Evolutionary conservation across 2,113 vertebrate genomes (phyloP).

Genomic region (Spea bombifrons): DNA sequence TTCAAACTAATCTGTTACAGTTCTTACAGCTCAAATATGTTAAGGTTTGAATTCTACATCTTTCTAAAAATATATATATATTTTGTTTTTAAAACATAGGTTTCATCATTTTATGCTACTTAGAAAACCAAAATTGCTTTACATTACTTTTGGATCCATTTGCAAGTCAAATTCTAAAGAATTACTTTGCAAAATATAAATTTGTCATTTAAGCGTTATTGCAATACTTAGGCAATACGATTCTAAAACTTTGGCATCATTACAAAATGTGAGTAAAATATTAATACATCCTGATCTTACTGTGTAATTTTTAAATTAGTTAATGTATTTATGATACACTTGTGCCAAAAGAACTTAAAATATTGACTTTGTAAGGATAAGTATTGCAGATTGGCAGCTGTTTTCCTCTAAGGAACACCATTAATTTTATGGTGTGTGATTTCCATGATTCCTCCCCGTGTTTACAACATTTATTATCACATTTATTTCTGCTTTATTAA

Average conservation of each 20-base stretch:
- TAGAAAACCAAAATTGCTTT: too few relatives aligned
- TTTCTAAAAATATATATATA: conserved; percentile 14
- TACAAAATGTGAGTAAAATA: background rate
- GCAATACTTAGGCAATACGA: too few relatives aligned
- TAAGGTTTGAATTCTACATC: conserved; percentile 17
- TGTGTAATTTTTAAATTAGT: conserved; percentile 1
- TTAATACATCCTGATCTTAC: background rate
- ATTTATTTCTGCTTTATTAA: background rate
- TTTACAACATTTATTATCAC: background rate
- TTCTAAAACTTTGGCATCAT: background rate
- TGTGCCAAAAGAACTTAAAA: background rate
- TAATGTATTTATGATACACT: background rate
- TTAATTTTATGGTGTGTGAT: background rate
- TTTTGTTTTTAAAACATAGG: conserved; percentile 7
- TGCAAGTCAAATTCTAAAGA: background rate
- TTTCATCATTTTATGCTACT: background rate
- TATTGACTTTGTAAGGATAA: background rate
- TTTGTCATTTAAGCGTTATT: too few relatives aligned
- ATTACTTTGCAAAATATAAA: too few relatives aligned
- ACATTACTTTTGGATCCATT: background rate
- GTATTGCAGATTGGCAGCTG: background rate
- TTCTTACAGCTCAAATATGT: conserved; percentile 36
- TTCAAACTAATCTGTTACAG: conserved; percentile 37
- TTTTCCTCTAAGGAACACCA: background rate
- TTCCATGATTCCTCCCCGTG: background rate